Evolutionary conservation across 2,888 invertebrate genomes (phyloP).

Genomic region (Nomada fabriciana): DNA sequence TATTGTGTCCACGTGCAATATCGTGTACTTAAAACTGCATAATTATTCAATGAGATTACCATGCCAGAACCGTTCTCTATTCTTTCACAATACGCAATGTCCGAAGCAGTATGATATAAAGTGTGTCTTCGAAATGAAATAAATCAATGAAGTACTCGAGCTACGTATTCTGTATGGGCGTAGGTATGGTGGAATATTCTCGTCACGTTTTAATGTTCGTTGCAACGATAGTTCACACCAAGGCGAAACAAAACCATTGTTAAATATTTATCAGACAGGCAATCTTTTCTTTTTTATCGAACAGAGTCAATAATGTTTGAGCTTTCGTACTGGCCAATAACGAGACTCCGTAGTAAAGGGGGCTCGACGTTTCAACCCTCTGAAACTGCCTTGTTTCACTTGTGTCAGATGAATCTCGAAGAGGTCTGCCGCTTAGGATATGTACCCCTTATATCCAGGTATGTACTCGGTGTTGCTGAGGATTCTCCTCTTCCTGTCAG

Average conservation of each 20-base stretch:
- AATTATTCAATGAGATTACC: conserved; percentile 12
- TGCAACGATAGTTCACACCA: conserved; percentile 16
- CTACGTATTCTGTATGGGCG: too few species aligned
- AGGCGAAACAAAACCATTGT: conserved; percentile 16
- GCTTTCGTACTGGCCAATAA: conserved; percentile 30
- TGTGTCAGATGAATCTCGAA: conserved; percentile 17
- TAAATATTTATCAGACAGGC: conserved; percentile 7
- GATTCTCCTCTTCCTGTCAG: conserved; percentile 78
- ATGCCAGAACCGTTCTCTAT: conserved; percentile 5
- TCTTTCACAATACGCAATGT: too few species aligned
- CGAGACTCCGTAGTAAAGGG: conserved; percentile 5
- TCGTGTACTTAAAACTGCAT: conserved; percentile 26
- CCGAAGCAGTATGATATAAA: too few species aligned
- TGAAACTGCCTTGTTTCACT: conserved; percentile 3
- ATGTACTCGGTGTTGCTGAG: conserved; percentile 78
- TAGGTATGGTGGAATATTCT: neutral
- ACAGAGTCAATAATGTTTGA: conserved; percentile 24
- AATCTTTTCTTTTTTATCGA: conserved; percentile 14
- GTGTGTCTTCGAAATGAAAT: too few species aligned
- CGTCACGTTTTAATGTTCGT: conserved; percentile 11
- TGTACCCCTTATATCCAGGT: conserved; percentile 76
- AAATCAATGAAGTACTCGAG: neutral
- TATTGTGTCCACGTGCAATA: conserved; percentile 33
- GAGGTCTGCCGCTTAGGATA: conserved; percentile 22
- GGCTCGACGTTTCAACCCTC: neutral